Evolutionary conservation across 2,888 invertebrate genomes (phyloP).

Genomic region (Prosapia bicincta): DNA sequence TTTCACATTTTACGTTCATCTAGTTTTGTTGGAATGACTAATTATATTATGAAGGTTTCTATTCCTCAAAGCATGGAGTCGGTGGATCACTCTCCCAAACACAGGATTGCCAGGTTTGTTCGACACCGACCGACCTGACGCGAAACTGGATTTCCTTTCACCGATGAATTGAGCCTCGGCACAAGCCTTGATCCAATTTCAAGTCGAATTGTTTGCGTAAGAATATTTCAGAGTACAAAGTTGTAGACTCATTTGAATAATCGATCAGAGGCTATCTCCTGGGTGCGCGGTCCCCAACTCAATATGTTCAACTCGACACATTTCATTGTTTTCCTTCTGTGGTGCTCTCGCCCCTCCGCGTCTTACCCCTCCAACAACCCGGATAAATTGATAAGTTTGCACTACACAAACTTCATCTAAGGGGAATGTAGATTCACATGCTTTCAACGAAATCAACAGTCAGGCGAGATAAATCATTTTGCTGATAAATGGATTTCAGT

Average conservation of each 20-base stretch:
- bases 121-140: no score
- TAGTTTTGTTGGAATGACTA: no score
- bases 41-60: no score
- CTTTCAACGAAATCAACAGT: neutral
- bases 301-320: constrained; percentile 2
- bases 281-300: neutral
- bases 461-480: neutral
- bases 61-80: no score
- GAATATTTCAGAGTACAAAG: constrained; percentile 11
- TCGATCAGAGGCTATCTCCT: constrained; percentile 6
- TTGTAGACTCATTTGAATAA: constrained; percentile 23
- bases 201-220: constrained; percentile 20
- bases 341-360: neutral
- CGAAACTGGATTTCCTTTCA: no score
- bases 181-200: constrained; percentile 14
- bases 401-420: neutral
- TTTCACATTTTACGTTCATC: no score
- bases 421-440: neutral
- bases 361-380: neutral
- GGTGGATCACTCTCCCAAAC: no score
- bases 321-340: neutral
- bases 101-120: no score
- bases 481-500: neutral
- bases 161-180: neutral
- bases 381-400: neutral